A percentile compares a stretch with the other conserved stretches of the same genome.
phyloP scores from a whole-genome alignment of 2,113 vertebrate species.

The Edolisoma coerulescens region DNA sequence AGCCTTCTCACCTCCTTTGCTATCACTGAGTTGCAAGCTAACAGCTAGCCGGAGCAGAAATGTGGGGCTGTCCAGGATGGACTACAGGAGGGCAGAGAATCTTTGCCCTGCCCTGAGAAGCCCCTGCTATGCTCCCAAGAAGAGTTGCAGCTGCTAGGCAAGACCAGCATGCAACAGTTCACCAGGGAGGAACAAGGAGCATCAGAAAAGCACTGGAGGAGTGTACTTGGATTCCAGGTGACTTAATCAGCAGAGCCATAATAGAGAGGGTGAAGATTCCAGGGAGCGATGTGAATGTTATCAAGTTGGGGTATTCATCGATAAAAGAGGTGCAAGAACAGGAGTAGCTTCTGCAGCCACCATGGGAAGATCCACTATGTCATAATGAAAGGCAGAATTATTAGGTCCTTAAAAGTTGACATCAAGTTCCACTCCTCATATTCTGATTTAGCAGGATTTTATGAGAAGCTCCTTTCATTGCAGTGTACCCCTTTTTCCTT shows the following conservation, averaged over 20 bases:
- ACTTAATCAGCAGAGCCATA: neutral
- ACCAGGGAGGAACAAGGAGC: neutral
- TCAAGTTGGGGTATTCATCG: rapidly evolving
- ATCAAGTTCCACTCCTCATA: neutral
- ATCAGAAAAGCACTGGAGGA: neutral
- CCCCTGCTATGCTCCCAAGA: too few relatives aligned
- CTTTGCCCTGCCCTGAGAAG: too few relatives aligned
- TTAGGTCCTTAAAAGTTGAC: neutral
- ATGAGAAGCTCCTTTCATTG: neutral
- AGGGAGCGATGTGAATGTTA: rapidly evolving
- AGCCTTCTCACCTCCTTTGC: too few relatives aligned
- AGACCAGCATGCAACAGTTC: too few relatives aligned
- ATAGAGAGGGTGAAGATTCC: neutral
- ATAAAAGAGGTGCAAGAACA: neutral
- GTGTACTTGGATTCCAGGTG: neutral
- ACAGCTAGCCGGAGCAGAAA: too few relatives aligned
- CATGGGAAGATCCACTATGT: neutral
- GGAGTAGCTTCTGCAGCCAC: neutral
- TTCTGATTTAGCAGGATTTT: neutral
- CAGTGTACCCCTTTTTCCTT: neutral
- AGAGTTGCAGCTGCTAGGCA: too few relatives aligned
- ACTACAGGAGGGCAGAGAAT: too few relatives aligned
- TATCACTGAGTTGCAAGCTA: too few relatives aligned
- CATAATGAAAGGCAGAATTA: neutral
- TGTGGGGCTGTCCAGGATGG: too few relatives aligned